phyloP scores from a whole-genome alignment of 53 echinoderm and acorn worm species.

The Crossaster papposus region DNA sequence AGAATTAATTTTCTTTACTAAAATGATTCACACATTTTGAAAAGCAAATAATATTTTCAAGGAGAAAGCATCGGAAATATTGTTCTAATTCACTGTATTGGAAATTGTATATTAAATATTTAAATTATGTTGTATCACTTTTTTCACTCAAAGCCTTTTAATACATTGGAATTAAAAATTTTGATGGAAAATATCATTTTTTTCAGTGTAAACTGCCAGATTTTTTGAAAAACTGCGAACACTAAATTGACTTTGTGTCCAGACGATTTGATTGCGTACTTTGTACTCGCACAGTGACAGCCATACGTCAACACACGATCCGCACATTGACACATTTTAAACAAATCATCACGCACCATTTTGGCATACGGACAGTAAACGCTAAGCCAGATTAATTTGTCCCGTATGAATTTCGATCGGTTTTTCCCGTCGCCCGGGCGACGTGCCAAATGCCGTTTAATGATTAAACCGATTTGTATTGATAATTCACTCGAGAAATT shows the following conservation, averaged over 20 bases:
- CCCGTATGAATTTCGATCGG: not conserved
- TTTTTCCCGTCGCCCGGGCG: not conserved
- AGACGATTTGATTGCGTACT: no score
- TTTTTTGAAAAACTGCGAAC: not conserved
- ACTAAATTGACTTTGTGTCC: not conserved
- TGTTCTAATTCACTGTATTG: no score
- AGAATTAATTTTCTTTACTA: no score
- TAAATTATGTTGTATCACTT: no score
- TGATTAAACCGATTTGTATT: constrained; percentile 6
- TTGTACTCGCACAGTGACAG: not conserved
- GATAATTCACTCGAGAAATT: constrained; percentile 5
- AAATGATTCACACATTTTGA: no score
- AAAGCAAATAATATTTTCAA: no score
- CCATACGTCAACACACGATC: not conserved
- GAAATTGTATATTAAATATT: no score
- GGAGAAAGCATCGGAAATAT: no score
- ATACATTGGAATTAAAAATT: no score
- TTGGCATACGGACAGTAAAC: not conserved
- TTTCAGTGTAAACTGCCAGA: no score
- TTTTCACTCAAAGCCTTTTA: no score
- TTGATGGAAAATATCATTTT: no score
- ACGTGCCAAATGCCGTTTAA: not conserved
- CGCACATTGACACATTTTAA: not conserved
- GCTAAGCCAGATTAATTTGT: not conserved
- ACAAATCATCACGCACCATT: not conserved